Evolutionary conservation across 2,113 vertebrate genomes (phyloP), one percentile per base, ranked within the genome.

Genomic region (Beaufortia kweichowensis): DNA sequence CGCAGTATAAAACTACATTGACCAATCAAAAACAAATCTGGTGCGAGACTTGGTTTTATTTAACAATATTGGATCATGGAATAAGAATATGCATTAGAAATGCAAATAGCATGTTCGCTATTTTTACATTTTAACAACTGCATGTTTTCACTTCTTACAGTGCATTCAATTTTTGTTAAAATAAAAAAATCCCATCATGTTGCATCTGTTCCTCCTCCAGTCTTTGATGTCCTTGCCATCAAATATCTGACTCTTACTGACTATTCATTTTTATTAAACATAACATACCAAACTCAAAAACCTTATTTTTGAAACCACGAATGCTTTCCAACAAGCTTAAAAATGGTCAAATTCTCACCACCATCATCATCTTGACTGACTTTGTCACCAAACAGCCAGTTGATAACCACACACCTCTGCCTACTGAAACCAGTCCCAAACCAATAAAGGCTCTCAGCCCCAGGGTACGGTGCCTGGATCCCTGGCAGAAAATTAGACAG

Each of bases 401-500:
- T 80, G 60, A 76, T 46, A 69, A 57, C 56, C 65, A 50, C 43
- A n/a, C 50, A 48, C 57, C 35, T 31, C 83, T 79, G 73, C 79
- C 84, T 84, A 82, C 79, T 66, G 81, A 79, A 69, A 53, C 77
- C 80, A 77, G 77, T 85, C 84, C 82, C 86, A 87, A 71, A 85
- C 70, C 86, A 85, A 87, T 85, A 85, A 87, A 79, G 67, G 75
- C 80, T 65, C 50, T 41, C 75, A 73, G 86, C 84, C 85, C 86
- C 69, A 78, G 87, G 86, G 85, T 84, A 84, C 59, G 81, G 81
- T 62, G 83, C 79, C 79, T 82, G 78, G 83, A 87, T 83, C 84
- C 75, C 65, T 77, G 82, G 76, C 70, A 86, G 87, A 83, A 84
- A 80, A 70, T 78, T 75, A 89, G 83, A 84, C 79, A 85, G 80